phyloP scores from a whole-genome alignment of 2,113 vertebrate species.

The Cichladusa arquata region DNA sequence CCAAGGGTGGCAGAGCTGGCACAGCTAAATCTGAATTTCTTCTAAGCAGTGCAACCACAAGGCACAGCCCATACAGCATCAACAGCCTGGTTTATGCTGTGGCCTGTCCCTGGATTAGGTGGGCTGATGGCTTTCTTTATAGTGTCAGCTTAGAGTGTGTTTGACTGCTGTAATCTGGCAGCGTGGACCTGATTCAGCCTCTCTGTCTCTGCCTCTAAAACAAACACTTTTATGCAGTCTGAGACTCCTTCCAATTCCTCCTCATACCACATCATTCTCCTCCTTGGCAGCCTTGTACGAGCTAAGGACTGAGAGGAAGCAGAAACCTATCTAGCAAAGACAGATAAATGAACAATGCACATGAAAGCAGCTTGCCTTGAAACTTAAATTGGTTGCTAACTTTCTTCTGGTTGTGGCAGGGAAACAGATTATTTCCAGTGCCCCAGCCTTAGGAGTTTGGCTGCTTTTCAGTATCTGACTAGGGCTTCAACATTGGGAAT shows the following conservation, averaged over 20 bases:
- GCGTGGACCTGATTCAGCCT: neutral
- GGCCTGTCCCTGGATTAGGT: neutral
- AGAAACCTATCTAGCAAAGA: neutral
- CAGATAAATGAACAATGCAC: neutral
- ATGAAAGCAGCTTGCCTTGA: neutral
- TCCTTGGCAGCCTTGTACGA: neutral
- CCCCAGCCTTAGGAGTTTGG: neutral
- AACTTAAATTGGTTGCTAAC: conserved; percentile 38
- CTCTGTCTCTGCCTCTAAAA: neutral
- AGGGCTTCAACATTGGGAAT: neutral
- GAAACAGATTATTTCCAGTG: conserved; percentile 7
- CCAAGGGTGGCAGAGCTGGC: neutral
- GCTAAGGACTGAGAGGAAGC: neutral
- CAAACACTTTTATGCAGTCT: neutral
- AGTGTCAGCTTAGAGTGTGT: neutral
- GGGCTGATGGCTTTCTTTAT: neutral
- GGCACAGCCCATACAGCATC: neutral
- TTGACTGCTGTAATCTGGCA: neutral
- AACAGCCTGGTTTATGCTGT: neutral
- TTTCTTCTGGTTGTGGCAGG: conserved; percentile 10
- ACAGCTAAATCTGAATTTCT: neutral
- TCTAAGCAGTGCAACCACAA: neutral
- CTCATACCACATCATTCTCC: neutral
- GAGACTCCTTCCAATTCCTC: neutral
- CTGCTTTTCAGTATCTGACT: neutral